Percentiles rank a stretch among this genome's conserved stretches.
phyloP scores from a whole-genome alignment of 2,113 vertebrate species.

The Marcusenius ussheri region DNA sequence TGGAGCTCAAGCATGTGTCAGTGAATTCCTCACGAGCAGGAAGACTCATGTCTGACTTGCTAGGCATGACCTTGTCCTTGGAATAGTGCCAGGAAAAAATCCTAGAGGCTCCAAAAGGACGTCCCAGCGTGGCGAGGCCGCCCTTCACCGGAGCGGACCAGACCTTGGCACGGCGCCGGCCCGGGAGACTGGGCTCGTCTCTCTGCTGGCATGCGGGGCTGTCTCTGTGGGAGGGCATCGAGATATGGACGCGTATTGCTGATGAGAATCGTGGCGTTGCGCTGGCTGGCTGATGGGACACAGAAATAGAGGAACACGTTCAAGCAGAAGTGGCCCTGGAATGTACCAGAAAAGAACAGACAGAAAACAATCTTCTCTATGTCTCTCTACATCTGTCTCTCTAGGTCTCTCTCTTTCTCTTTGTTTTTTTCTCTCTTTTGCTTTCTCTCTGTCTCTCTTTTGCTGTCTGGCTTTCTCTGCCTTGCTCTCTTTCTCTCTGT shows the following conservation, averaged over 20 bases:
- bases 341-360: not conserved
- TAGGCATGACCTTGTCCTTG: slow-evolving; percentile 18
- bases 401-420: not conserved
- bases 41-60: not conserved
- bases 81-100: slow-evolving; percentile 15
- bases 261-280: not conserved
- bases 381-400: not conserved
- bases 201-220: not conserved
- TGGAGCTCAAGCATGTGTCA: not conserved
- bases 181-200: not conserved
- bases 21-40: not conserved
- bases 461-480: too few relatives aligned
- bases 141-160: not conserved
- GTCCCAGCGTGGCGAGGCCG: not conserved
- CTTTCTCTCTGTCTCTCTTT: not conserved
- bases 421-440: too few relatives aligned
- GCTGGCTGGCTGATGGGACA: not conserved
- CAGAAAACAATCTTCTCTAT: not conserved
- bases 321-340: not conserved
- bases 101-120: not conserved
- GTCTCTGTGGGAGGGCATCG: not conserved
- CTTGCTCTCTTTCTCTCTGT: too few relatives aligned
- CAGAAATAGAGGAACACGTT: not conserved
- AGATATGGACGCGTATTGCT: not conserved
- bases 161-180: not conserved